Percentiles rank a stretch among this genome's conserved stretches.
Conservation (phyloP, 1,140 invertebrate genomes). For the Lordiphosa clarofinis region DNA sequence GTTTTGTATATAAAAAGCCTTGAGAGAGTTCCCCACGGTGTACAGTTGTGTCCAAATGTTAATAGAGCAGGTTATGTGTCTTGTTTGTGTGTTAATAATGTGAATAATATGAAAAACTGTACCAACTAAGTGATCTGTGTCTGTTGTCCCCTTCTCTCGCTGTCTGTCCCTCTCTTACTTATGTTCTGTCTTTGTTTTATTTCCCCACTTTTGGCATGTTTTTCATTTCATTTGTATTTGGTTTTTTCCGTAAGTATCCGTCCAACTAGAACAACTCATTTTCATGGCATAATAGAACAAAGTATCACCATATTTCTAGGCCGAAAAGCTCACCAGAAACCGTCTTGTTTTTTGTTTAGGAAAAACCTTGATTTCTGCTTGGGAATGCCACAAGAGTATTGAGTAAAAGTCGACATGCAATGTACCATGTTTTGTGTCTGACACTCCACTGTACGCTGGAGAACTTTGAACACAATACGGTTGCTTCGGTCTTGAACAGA, state of each 20-base stretch:
- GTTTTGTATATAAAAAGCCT: constrained; percentile 25
- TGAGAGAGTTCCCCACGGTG: constrained; percentile 1
- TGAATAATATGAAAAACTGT: constrained; percentile 17
- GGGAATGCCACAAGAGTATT: constrained; percentile 46
- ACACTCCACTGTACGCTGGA: too few species aligned
- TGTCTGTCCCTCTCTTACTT: constrained; percentile 4
- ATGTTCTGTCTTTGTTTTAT: constrained; percentile 20
- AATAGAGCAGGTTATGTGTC: not conserved
- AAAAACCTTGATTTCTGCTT: constrained; percentile 56
- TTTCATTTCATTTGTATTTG: constrained; percentile 21
- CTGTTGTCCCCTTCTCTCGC: too few species aligned
- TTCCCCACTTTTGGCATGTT: constrained; percentile 31
- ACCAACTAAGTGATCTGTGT: too few species aligned
- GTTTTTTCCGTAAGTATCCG: constrained; percentile 10
- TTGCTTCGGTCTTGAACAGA: too few species aligned
- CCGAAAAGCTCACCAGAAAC: constrained; percentile 15
- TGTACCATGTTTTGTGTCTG: not conserved
- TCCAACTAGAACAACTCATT: constrained; percentile 18
- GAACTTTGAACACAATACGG: too few species aligned
- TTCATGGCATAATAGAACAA: constrained; percentile 4
- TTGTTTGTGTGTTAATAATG: constrained; percentile 16
- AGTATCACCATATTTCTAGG: constrained; percentile 58
- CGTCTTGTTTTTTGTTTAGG: not conserved
- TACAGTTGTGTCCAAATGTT: constrained; percentile 17
- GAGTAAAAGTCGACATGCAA: not conserved